Evolutionary conservation across 2,888 invertebrate genomes (phyloP).

Genomic region (Drosophila buzzatii): DNA sequence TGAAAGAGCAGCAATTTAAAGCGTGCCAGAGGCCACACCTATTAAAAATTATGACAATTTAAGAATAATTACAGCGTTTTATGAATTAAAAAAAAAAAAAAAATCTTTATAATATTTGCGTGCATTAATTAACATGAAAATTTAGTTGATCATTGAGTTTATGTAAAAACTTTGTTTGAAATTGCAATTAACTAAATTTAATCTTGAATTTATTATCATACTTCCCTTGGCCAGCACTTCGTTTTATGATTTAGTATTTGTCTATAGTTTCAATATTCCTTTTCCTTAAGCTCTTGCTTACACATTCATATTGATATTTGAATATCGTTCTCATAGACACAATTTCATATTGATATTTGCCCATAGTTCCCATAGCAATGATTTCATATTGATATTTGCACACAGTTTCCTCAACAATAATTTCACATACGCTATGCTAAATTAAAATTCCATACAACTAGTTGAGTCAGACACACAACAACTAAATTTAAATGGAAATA

Average conservation of each 20-base stretch:
- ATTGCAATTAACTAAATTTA: not conserved
- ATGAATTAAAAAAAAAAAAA: too few species aligned
- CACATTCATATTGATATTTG: not conserved
- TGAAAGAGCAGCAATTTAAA: slow-evolving; percentile 14
- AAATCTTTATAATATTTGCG: not conserved
- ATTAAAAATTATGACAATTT: not conserved
- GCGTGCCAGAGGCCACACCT: not conserved
- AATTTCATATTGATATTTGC: not conserved
- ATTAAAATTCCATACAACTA: not conserved
- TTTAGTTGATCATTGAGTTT: too few species aligned
- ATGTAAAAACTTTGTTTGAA: not conserved
- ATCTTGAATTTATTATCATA: too few species aligned
- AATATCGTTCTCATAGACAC: not conserved
- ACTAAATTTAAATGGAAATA: not conserved
- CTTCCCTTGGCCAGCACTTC: too few species aligned
- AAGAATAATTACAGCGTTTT: not conserved
- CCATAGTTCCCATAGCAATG: not conserved
- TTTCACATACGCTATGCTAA: not conserved
- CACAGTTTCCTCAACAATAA: not conserved
- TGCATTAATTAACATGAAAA: not conserved
- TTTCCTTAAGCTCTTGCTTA: too few species aligned
- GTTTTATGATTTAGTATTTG: not conserved
- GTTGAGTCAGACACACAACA: not conserved
- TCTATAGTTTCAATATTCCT: not conserved
- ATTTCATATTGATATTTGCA: not conserved